phyloP scores from a whole-genome alignment of 2,888 invertebrate species.

The Drosophila kuntzei region DNA sequence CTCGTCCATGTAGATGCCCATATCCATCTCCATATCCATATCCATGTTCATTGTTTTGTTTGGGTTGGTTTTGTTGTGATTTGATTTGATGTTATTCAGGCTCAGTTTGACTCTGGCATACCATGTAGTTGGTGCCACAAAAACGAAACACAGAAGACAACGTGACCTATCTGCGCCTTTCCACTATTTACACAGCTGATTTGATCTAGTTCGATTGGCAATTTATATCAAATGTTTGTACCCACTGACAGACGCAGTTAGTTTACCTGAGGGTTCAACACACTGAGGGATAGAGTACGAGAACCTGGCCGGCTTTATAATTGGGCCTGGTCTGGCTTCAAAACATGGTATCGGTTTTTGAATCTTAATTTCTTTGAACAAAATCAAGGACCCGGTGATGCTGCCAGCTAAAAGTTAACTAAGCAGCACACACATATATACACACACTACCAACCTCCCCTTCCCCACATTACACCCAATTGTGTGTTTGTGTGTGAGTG shows the following conservation, averaged over 20 bases:
- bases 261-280: slow-evolving; percentile 26
- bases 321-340: slow-evolving; percentile 54
- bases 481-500: slow-evolving; percentile 18
- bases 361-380: slow-evolving; percentile 76
- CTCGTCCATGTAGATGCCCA: slow-evolving; percentile 22
- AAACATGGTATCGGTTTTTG: slow-evolving; percentile 71
- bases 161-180: slow-evolving; percentile 70
- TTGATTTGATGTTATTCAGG: slow-evolving; percentile 46
- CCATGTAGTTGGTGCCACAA: slow-evolving; percentile 22
- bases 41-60: slow-evolving; percentile 25
- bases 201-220: slow-evolving; percentile 81
- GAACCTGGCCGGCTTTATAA: slow-evolving; percentile 50
- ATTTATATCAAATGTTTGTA: slow-evolving; percentile 69
- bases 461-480: neutral
- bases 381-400: slow-evolving; percentile 56
- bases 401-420: slow-evolving; percentile 71
- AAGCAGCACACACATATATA: slow-evolving; percentile 40
- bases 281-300: neutral
- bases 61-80: slow-evolving; percentile 33
- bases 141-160: neutral
- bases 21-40: neutral
- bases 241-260: slow-evolving; percentile 26
- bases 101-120: slow-evolving; percentile 17
- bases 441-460: neutral
- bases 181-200: slow-evolving; percentile 77